Conservation (phyloP, 2,888 invertebrate genomes). For the Merodon equestris region DNA sequence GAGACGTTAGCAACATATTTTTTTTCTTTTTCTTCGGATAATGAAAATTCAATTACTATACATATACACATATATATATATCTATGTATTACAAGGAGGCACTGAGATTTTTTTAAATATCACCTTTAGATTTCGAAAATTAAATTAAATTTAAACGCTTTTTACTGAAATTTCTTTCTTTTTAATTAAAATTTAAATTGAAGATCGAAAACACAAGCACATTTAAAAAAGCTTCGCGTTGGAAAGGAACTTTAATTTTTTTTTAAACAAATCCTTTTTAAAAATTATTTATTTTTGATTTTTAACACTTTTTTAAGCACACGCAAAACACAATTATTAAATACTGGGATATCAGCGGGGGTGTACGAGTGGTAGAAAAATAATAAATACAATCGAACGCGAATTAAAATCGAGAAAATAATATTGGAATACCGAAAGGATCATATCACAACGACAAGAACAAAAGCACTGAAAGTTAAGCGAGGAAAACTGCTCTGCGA, state of each 20-base stretch:
- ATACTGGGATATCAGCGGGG: neutral
- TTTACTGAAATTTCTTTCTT: slow-evolving; percentile 13
- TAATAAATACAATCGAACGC: slow-evolving; percentile 46
- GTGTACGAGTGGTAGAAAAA: neutral
- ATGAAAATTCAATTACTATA: slow-evolving; percentile 20
- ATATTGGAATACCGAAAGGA: slow-evolving; percentile 63
- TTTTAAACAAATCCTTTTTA: slow-evolving; percentile 9
- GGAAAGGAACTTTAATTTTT: slow-evolving; percentile 55
- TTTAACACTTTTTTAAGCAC: slow-evolving; percentile 23
- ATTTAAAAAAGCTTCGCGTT: slow-evolving; percentile 49
- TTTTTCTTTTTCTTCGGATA: slow-evolving; percentile 9
- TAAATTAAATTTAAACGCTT: slow-evolving; percentile 36
- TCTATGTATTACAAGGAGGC: slow-evolving; percentile 46
- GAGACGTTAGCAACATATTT: slow-evolving; percentile 26
- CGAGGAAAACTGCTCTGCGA: slow-evolving; percentile 30
- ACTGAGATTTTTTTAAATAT: slow-evolving; percentile 56
- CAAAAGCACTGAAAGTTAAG: slow-evolving; percentile 61
- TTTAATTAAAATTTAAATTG: slow-evolving; percentile 11
- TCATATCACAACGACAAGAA: slow-evolving; percentile 67
- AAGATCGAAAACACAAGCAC: slow-evolving; percentile 23
- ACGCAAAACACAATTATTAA: slow-evolving; percentile 40
- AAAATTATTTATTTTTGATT: slow-evolving; percentile 9
- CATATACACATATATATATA: neutral
- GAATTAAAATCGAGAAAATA: slow-evolving; percentile 59
- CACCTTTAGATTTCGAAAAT: slow-evolving; percentile 25